Evolutionary conservation across 2,888 invertebrate genomes (phyloP).

Genomic region (Drosophila anomelani): DNA sequence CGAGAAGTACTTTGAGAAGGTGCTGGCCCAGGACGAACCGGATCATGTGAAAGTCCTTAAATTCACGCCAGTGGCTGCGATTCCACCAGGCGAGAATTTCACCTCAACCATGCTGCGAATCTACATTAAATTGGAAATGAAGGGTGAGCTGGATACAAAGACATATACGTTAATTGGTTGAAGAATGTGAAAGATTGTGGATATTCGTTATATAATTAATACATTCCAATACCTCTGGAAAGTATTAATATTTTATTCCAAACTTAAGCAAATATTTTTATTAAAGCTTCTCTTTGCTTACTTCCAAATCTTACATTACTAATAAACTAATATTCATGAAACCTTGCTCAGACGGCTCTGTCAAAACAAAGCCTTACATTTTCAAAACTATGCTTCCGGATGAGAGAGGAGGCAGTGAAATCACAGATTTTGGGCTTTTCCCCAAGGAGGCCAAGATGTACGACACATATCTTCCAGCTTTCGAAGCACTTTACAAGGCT

Average conservation of each 20-base stretch:
- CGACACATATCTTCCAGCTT: conserved; percentile 71
- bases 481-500: conserved; percentile 75
- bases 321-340: too few species aligned
- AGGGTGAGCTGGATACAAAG: conserved; percentile 62
- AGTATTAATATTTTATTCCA: too few species aligned
- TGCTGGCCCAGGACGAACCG: conserved; percentile 69
- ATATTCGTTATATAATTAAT: too few species aligned
- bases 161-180: too few species aligned
- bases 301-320: too few species aligned
- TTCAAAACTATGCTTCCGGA: conserved; percentile 74
- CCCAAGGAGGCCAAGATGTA: conserved; percentile 82
- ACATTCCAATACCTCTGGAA: too few species aligned
- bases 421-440: conserved; percentile 66
- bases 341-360: conserved; percentile 58
- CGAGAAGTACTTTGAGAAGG: conserved; percentile 66
- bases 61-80: conserved; percentile 75
- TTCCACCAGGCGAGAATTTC: conserved; percentile 81
- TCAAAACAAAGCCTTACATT: conserved; percentile 68
- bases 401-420: conserved; percentile 64
- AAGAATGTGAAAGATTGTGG: too few species aligned
- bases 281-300: too few species aligned
- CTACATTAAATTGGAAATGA: conserved; percentile 71
- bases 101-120: conserved; percentile 80
- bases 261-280: too few species aligned
- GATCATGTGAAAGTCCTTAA: conserved; percentile 58